phyloP scores from a whole-genome alignment of 2,113 vertebrate genomes.

The Coregonus clupeaformis region DNA sequence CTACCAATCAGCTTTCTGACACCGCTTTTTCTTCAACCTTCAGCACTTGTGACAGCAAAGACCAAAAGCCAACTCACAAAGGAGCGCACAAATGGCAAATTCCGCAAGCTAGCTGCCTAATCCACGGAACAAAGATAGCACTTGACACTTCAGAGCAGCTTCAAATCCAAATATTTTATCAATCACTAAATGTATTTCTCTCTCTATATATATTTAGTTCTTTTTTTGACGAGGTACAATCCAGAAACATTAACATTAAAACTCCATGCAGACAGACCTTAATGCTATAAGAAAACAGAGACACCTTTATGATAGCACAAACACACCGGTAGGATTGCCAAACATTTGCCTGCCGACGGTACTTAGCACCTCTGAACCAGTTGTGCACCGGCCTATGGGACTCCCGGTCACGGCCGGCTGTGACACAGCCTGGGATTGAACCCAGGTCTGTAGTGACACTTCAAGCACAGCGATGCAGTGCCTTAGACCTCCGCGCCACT shows the following conservation, averaged over 20 bases:
- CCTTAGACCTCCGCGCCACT: too few relatives aligned
- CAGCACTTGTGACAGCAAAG: constrained; percentile 91
- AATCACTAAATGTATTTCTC: constrained; percentile 67
- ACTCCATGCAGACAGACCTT: too few relatives aligned
- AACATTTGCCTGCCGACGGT: too few relatives aligned
- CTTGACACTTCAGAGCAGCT: constrained; percentile 82
- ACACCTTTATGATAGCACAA: neutral
- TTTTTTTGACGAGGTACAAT: neutral
- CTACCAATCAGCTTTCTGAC: constrained; percentile 93
- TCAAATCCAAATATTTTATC: constrained; percentile 85
- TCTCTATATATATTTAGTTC: constrained; percentile 45
- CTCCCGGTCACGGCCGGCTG: too few relatives aligned
- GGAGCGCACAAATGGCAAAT: constrained; percentile 84
- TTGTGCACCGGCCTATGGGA: too few relatives aligned
- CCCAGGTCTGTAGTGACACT: too few relatives aligned
- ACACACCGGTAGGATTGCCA: too few relatives aligned
- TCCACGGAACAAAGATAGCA: constrained; percentile 83
- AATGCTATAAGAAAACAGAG: too few relatives aligned
- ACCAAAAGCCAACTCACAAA: constrained; percentile 92
- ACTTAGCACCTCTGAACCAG: too few relatives aligned
- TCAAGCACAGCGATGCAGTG: too few relatives aligned
- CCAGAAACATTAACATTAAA: neutral
- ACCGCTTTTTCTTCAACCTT: constrained; percentile 89
- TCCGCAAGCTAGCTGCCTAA: constrained; percentile 79
- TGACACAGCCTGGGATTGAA: too few relatives aligned